These are phyloP conservation scores for Lasioglossum albipes DNA, from an alignment of 1,140 invertebrate species.

Conservation along the genomic window DNA sequence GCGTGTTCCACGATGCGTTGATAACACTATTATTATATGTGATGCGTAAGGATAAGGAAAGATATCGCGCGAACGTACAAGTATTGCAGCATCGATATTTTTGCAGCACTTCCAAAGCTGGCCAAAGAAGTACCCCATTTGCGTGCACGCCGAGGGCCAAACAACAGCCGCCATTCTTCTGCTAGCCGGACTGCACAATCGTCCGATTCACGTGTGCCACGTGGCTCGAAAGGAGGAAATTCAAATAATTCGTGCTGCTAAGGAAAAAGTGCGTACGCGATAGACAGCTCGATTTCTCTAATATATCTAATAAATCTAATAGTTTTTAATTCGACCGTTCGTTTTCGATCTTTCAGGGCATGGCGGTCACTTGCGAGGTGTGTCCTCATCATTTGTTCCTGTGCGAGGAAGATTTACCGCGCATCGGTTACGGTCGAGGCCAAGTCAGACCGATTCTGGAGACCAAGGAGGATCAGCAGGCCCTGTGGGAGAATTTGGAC, in stretches of 20 bases:
- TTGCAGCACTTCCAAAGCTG: slow-evolving; percentile 93
- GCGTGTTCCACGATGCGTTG: not conserved
- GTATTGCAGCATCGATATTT: not conserved
- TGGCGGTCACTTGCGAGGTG: slow-evolving; percentile 98
- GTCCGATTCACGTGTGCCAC: slow-evolving; percentile 97
- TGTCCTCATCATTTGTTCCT: slow-evolving; percentile 99
- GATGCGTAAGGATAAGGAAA: not conserved
- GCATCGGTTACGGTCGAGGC: slow-evolving; percentile 84
- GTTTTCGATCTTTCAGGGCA: slow-evolving; percentile 72
- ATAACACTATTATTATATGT: no score
- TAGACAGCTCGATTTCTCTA: no score
- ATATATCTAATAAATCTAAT: no score
- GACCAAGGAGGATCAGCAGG: slow-evolving; percentile 94
- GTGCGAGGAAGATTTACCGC: slow-evolving; percentile 86
- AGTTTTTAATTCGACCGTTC: no score
- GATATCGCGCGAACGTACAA: not conserved
- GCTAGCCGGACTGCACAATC: slow-evolving; percentile 91
- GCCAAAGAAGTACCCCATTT: slow-evolving; percentile 94
- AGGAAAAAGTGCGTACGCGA: slow-evolving; percentile 86
- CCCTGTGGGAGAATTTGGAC: slow-evolving; percentile 98
- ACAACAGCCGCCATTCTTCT: slow-evolving; percentile 96
- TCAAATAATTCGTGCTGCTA: slow-evolving; percentile 91
- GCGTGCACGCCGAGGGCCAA: slow-evolving; percentile 97
- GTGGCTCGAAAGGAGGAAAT: slow-evolving; percentile 97
- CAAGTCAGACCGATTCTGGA: slow-evolving; percentile 93